Evolutionary conservation across 2,113 vertebrate species (phyloP), one percentile per base, ranked within the genome.

Genomic region (Mesitornis unicolor): DNA sequence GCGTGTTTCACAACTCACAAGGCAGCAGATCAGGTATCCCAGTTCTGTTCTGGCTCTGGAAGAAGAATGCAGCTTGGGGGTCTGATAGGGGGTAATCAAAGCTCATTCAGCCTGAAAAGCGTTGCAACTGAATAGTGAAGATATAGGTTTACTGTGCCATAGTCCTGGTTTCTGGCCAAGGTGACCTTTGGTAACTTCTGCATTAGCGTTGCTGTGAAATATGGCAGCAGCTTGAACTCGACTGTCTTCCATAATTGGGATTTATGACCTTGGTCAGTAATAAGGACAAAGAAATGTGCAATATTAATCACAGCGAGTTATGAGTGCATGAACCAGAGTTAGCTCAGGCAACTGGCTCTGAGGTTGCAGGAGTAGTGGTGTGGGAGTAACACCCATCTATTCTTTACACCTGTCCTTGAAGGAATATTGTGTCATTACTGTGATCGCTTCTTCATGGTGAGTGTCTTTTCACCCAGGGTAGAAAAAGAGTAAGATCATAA

Each of bases 181-280:
- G 48, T 91, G 82, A 96, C 84, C 89, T 91, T 69, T 89, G 59
- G 38, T 77, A 85, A 95, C 93, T 93, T 65, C 87, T 67, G 48
- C 2, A 0, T 88, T 94, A 83, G 50, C 6, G 5, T 73, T 83
- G 54, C 71, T 77, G 82, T 96, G 87, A 96, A 94, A 91, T 96
- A 96, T 61, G 84, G 91, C 75, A 89, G 67, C 57, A 91, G 67
- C 63, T 93, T 93, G 93, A 96, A 94, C 91, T 79, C 48, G 3
- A 38, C 77, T 87, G 67, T 78, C 93, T 93, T 92, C 92, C 45
- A 50, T 84, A 93, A 91, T 48, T 87, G 81, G 91, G 70, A 94
- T 97, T 96, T 93, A 97, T 76, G 45, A 89, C 29, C 75, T 76
- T 90, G 89, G 78, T 87, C 84, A 91, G 82, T 95, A 95, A 91